Evolutionary conservation across 2,797 vertebrate genomes (phyloP), one percentile per base, ranked within the genome.

Genomic region (Scarus forsteni): DNA sequence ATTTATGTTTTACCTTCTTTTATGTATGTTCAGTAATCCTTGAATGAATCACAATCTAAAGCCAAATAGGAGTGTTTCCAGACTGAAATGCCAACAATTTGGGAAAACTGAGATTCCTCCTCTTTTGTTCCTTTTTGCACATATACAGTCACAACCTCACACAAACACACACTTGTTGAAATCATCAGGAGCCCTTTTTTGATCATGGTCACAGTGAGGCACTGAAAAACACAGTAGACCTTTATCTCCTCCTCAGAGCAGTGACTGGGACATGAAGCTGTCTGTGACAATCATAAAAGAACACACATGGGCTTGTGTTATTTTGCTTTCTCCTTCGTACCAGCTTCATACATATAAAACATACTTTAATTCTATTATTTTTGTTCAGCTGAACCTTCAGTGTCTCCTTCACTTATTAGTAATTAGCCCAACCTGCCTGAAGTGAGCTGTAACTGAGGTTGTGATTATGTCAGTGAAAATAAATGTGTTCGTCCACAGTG

Each of bases 211-310:
- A 78, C 76, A 75, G 53, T 18, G 1, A 58, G 52, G 65, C 56
- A 70, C 38, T 68, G 60, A 27, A 34, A n/a, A 42, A n/a, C 69
- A 59, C 49, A 70, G 55, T 56, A 77, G 63, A 58, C 38, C 27
- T 39, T 44, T 15, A 55, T 63, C 19, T 75, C 43, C 39, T 75
- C 43, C 58, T 15, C 35, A 40, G 55, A 38, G 34, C 52, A 66
- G 50, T 6, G 12, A 61, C 49, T 48, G 38, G 43, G 27, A 73
- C 69, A 60, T 15, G 0, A 14, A 73, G 63, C 60, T 7, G 12
- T 73, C 71, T 77, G 65, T 79, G 83, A 90, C 86, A 90, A 91
- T 93, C 90, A 79, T 45, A 59, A 39, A 38, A n/a, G n/a, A 52
- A 60, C 43, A 73, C 52, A 66, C 46, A 35, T 40, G n/a, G 34